phyloP scores from a whole-genome alignment of 1,140 invertebrate species.

The Drosophila simulans region DNA sequence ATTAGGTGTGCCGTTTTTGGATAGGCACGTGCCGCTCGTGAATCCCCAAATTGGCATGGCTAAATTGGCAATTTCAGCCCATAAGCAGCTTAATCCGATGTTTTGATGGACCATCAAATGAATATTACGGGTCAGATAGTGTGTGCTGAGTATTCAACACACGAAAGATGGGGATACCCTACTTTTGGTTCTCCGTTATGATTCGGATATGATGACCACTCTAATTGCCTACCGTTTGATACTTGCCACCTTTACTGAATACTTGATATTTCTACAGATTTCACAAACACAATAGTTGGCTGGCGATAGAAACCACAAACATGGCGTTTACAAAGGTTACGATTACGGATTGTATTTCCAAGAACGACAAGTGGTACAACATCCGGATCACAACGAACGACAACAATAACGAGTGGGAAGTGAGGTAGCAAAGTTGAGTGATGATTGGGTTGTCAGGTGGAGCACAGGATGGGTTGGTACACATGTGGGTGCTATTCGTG shows the following conservation, averaged over 20 bases:
- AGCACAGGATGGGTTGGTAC: background rate
- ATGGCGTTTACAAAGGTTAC: constrained; percentile 15
- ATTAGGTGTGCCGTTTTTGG: background rate
- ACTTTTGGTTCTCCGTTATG: too few relatives aligned
- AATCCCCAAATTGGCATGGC: constrained; percentile 5
- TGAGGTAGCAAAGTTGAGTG: constrained; percentile 47
- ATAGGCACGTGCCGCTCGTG: constrained; percentile 25
- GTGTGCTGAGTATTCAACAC: background rate
- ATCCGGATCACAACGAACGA: constrained; percentile 40
- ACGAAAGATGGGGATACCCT: constrained; percentile 2
- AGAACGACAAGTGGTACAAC: constrained; percentile 21
- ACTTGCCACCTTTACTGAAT: background rate
- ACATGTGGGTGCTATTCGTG: background rate
- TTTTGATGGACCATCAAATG: constrained; percentile 25
- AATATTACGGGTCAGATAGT: background rate
- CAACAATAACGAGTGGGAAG: constrained; percentile 12
- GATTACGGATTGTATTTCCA: constrained; percentile 44
- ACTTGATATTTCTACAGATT: background rate
- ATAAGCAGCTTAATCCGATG: constrained; percentile 33
- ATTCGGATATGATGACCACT: background rate
- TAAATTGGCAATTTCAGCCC: constrained; percentile 38
- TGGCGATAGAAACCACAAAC: constrained; percentile 43
- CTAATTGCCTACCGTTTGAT: background rate
- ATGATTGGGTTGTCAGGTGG: background rate
- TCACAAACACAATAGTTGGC: constrained; percentile 19